These are phyloP conservation scores for Sus cebifrons DNA, from an alignment of 2,797 vertebrate species.

Conservation along the genomic window DNA sequence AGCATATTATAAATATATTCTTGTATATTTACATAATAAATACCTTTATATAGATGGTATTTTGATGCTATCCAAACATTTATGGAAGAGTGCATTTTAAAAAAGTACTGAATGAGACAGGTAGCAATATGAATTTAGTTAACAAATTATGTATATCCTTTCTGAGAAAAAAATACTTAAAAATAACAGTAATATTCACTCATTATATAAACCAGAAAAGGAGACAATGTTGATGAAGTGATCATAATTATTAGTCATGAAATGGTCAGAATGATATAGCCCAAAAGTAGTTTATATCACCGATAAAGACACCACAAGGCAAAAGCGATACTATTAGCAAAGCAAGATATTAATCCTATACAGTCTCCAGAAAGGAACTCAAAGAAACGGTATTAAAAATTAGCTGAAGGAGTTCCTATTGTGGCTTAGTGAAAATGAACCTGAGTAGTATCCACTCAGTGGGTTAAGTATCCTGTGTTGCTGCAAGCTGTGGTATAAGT, in stretches of 20 bases:
- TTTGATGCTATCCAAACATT: background rate
- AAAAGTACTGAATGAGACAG: background rate
- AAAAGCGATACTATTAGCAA: constrained; percentile 20
- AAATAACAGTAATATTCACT: background rate
- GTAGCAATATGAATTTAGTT: background rate
- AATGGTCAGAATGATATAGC: background rate
- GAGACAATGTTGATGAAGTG: background rate
- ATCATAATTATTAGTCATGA: background rate
- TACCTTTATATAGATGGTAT: background rate
- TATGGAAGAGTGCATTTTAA: background rate
- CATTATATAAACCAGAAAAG: background rate
- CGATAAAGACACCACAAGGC: background rate
- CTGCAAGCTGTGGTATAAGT: too few species aligned
- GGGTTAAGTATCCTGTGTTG: too few species aligned
- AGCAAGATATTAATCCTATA: background rate
- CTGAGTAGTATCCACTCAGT: too few species aligned
- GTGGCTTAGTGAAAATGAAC: too few species aligned
- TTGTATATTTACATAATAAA: background rate
- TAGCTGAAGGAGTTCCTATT: background rate
- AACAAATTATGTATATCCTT: background rate
- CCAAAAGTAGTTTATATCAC: background rate
- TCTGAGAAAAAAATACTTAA: background rate
- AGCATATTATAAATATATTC: background rate
- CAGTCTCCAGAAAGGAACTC: background rate
- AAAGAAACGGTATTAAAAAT: background rate